These are phyloP conservation scores for Triplophysa tibetana DNA, from an alignment of 2,113 vertebrate genomes.

Conservation along the genomic window DNA sequence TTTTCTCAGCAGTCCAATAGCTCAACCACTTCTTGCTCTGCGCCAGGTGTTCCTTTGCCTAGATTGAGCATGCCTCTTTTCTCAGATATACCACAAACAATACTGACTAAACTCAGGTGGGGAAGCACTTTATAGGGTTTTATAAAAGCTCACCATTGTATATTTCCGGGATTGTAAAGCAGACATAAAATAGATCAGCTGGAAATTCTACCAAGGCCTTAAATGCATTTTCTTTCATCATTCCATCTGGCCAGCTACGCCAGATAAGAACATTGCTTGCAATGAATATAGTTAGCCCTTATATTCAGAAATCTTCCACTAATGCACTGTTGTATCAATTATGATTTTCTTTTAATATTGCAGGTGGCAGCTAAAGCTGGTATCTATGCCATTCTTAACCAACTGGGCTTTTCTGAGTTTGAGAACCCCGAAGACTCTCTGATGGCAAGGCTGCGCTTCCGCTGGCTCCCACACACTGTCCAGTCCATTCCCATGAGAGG, in stretches of 20 bases:
- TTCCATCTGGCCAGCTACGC: background rate
- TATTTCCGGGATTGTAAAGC: background rate
- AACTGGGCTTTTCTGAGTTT: constrained; percentile 81
- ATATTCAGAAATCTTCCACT: background rate
- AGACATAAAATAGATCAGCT: background rate
- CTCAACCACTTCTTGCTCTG: too few species aligned
- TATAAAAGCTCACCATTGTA: background rate
- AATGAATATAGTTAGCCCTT: background rate
- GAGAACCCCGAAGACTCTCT: constrained; percentile 67
- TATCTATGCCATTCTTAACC: constrained; percentile 80
- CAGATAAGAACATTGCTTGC: background rate
- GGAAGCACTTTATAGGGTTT: background rate
- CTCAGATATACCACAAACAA: background rate
- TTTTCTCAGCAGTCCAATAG: too few species aligned
- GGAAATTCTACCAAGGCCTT: background rate
- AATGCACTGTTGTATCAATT: background rate
- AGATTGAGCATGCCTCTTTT: background rate
- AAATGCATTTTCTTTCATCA: background rate
- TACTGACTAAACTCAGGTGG: background rate
- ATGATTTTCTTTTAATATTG: background rate
- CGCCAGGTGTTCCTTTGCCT: too few species aligned
- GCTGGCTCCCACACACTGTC: constrained; percentile 75
- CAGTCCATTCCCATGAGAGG: constrained; percentile 65
- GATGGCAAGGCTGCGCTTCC: constrained; percentile 73
- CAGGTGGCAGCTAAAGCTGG: constrained; percentile 82